phyloP scores from a whole-genome alignment of 2,888 invertebrate species.

The Drosophila pseudotakahashii region DNA sequence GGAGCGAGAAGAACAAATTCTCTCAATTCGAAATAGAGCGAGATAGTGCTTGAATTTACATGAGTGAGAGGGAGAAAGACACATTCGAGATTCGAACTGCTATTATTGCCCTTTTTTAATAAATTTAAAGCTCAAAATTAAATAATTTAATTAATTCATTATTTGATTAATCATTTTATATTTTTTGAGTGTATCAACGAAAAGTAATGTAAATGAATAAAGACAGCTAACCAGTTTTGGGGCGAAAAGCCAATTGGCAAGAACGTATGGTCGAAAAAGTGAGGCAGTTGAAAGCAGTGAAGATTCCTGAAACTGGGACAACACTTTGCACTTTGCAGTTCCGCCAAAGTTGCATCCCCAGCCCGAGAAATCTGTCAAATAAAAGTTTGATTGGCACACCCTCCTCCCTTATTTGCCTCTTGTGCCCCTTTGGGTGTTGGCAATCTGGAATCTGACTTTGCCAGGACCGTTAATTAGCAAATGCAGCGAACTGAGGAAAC shows the following conservation, averaged over 20 bases:
- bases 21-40: no score
- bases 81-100: no score
- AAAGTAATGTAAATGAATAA: constrained; percentile 46
- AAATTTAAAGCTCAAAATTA: no score
- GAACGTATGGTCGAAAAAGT: constrained; percentile 27
- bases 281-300: constrained; percentile 3
- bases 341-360: constrained; percentile 35
- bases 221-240: constrained; percentile 50
- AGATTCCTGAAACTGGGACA: constrained; percentile 31
- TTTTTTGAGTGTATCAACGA: background rate
- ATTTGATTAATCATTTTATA: no score
- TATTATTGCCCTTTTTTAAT: no score
- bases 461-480: constrained; percentile 64
- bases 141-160: no score
- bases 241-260: constrained; percentile 48
- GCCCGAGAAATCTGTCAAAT: constrained; percentile 47
- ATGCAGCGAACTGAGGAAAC: constrained; percentile 50
- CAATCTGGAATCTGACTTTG: constrained; percentile 30
- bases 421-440: constrained; percentile 10
- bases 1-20: no score
- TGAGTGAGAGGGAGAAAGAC: no score
- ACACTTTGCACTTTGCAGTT: constrained; percentile 43
- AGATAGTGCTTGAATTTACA: no score
- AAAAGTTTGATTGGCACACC: constrained; percentile 63
- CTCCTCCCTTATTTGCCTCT: constrained; percentile 1